Evolutionary conservation across 1,140 invertebrate species (phyloP).

Genomic region (Leptopilina clavipes): DNA sequence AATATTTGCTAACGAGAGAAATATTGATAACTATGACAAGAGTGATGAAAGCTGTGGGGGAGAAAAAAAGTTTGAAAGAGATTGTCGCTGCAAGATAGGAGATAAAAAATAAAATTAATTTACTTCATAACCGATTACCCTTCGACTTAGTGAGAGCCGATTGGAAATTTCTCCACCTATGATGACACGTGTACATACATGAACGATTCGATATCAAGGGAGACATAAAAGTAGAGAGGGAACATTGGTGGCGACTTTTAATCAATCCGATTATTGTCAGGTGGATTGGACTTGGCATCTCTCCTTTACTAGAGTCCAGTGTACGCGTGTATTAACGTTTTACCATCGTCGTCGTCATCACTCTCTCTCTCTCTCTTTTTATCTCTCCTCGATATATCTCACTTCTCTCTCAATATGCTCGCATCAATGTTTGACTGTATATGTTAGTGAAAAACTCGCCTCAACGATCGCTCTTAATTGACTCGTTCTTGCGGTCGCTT

Average conservation of each 20-base stretch:
- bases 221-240: constrained; percentile 24
- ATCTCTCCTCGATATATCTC: constrained; percentile 33
- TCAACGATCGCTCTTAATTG: constrained; percentile 60
- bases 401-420: constrained; percentile 31
- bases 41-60: neutral
- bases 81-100: neutral
- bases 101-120: constrained; percentile 26
- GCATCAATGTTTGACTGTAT: constrained; percentile 9
- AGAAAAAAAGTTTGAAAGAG: too few relatives aligned
- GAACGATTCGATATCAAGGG: constrained; percentile 14
- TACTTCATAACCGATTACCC: constrained; percentile 27
- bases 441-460: constrained; percentile 41
- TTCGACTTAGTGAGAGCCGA: constrained; percentile 29
- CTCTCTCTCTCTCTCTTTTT: neutral
- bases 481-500: constrained; percentile 45
- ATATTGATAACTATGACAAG: too few relatives aligned
- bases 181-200: constrained; percentile 32
- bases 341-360: constrained; percentile 35
- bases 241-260: constrained; percentile 57
- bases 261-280: constrained; percentile 63
- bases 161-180: constrained; percentile 26
- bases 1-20: too few relatives aligned
- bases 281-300: constrained; percentile 55
- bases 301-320: constrained; percentile 47
- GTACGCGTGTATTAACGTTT: constrained; percentile 52